Conservation (phyloP, 1,140 invertebrate genomes). For the Ganaspis sp. region DNA sequence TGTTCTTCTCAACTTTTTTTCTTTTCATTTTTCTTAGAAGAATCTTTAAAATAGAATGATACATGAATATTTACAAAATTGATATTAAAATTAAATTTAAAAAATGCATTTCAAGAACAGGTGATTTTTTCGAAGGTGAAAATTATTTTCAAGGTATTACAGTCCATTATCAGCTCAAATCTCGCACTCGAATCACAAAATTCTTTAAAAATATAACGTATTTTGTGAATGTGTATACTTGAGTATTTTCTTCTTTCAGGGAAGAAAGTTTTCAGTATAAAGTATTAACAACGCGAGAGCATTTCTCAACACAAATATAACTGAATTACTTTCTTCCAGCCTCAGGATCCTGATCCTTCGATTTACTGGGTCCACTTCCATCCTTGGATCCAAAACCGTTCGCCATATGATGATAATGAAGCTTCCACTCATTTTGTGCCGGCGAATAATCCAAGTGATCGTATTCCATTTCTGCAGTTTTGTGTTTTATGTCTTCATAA, state of each 20-base stretch:
- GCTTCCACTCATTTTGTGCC: conserved; percentile 86
- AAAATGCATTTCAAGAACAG: not conserved
- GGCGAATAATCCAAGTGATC: conserved; percentile 91
- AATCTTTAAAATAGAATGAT: not conserved
- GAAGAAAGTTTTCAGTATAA: too few species aligned
- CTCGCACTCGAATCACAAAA: not conserved
- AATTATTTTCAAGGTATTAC: not conserved
- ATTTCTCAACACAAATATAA: not conserved
- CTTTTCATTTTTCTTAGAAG: not conserved
- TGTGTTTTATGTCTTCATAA: conserved; percentile 94
- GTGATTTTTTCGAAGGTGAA: not conserved
- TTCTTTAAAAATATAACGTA: not conserved
- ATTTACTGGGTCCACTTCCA: conserved; percentile 44
- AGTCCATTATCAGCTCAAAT: not conserved
- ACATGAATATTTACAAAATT: conserved; percentile 22
- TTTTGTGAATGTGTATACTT: not conserved
- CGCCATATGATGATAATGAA: conserved; percentile 89
- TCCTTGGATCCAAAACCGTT: conserved; percentile 75
- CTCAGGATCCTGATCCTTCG: conserved; percentile 34
- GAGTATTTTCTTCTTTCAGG: not conserved
- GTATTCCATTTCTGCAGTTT: conserved; percentile 86
- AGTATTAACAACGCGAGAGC: too few species aligned
- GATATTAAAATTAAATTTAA: not conserved
- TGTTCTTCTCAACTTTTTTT: too few species aligned
- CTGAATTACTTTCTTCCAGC: not conserved